Evolutionary conservation across 2,797 vertebrate species (phyloP), one percentile per base, ranked within the genome.

Genomic region (Triplophysa bombifrons): DNA sequence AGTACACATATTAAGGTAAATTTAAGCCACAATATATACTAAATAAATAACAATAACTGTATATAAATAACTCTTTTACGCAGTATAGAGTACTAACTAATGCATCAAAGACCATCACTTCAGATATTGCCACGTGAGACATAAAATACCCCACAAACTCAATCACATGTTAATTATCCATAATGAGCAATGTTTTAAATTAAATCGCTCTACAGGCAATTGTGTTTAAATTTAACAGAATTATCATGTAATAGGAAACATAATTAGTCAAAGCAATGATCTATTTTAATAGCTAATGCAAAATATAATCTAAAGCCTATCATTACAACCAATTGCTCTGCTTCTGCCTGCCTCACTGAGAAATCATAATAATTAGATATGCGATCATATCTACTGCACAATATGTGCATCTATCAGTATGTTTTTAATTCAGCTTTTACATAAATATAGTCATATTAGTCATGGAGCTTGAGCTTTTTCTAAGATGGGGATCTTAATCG

Each of bases 271-370:
- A 58, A 22, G 55, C 10, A 30, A n/a, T 30, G 16, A 72, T 72
- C 38, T 17, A 12, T 17, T 64, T 63, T 10, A 14, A 34, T 8
- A 51, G 72, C 46, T 74, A 17, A 25, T 16, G 7, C 41, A 51
- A 7, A 16, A 25, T 30, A 20, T 30, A 50, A 74, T 74, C 17
- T 73, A 34, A 74, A 74, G 17, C 56, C 19, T 22, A 56, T 20
- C 13, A 27, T 60, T 60, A 60, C 11, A 25, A 14, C 56, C 44
- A 11, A 41, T 41, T 5, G 10, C 41, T 41, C 10, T 41, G 41
- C 41, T 11, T 10, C 41, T 11, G 2, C 41, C 41, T 41, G 41
- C 41, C 41, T 27, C 50, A 61, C 5, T 50, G 22, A 73, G 44
- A 50, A 17, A 14, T 3, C n/a, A 30, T 7, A 51, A 53, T 9